phyloP scores from a whole-genome alignment of 2,888 invertebrate genomes.

The Hylaea fasciaria region DNA sequence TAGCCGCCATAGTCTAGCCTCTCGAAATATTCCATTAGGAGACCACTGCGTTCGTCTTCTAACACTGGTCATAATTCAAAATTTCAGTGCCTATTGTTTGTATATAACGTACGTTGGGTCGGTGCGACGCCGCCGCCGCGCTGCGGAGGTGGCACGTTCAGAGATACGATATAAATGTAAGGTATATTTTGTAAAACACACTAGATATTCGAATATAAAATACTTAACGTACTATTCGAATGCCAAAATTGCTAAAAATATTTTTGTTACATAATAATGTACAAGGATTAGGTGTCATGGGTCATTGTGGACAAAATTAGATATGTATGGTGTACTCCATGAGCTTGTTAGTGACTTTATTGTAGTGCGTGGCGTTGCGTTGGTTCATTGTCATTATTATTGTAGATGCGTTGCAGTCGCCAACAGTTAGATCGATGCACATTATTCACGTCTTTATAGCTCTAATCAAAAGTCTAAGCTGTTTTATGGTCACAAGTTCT shows the following conservation, averaged over 20 bases:
- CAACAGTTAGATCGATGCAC: constrained; percentile 21
- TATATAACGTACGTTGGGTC: constrained; percentile 62
- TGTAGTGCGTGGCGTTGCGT: constrained; percentile 34
- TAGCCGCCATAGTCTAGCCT: constrained; percentile 60
- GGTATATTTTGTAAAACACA: constrained; percentile 70
- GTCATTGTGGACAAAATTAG: constrained; percentile 54
- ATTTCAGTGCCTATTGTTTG: constrained; percentile 77
- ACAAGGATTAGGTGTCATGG: constrained; percentile 41
- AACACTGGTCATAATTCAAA: constrained; percentile 61
- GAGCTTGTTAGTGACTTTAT: constrained; percentile 67
- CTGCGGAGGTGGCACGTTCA: constrained; percentile 40
- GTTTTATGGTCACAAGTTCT: too few species aligned
- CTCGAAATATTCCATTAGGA: constrained; percentile 43
- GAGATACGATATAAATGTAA: constrained; percentile 63
- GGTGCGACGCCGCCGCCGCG: constrained; percentile 43
- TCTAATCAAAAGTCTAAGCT: constrained; percentile 2
- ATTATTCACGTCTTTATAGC: constrained; percentile 21
- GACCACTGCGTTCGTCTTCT: constrained; percentile 50
- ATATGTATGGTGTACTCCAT: constrained; percentile 58
- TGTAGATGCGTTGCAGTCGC: constrained; percentile 29
- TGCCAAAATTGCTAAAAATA: constrained; percentile 71
- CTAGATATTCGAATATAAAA: constrained; percentile 61
- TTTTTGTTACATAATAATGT: constrained; percentile 68
- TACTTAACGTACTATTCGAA: constrained; percentile 53
- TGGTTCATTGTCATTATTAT: constrained; percentile 31